Conservation (phyloP, 1,140 invertebrate genomes). For the Drosophila quadrilineata region DNA sequence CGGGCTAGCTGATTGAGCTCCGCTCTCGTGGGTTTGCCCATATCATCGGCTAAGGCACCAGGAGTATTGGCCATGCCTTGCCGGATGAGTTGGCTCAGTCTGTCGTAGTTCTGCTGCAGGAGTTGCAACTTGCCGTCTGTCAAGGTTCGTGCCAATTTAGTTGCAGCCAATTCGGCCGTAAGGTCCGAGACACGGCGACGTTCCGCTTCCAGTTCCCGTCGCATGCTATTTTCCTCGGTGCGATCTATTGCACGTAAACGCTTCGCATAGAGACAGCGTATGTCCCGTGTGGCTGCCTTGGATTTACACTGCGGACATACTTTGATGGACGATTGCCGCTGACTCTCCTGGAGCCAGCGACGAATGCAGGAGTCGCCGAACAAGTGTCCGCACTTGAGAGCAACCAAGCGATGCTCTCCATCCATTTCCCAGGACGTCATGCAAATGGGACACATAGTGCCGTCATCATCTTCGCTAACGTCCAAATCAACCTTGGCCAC, state of each 20-base stretch:
- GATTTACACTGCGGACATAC: slow-evolving; percentile 94
- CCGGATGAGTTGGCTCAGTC: slow-evolving; percentile 44
- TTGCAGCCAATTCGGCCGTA: slow-evolving; percentile 83
- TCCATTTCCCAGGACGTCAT: slow-evolving; percentile 92
- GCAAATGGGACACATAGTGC: slow-evolving; percentile 92
- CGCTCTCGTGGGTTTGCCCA: too few relatives aligned
- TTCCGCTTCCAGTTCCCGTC: slow-evolving; percentile 83
- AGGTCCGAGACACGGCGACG: slow-evolving; percentile 76
- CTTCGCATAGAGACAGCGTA: slow-evolving; percentile 88
- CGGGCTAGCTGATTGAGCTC: slow-evolving; percentile 11
- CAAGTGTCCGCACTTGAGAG: slow-evolving; percentile 94
- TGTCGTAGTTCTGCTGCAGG: slow-evolving; percentile 50
- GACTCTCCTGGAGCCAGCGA: slow-evolving; percentile 86
- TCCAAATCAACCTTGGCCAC: neutral
- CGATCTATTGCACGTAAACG: slow-evolving; percentile 86
- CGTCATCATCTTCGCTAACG: slow-evolving; percentile 83
- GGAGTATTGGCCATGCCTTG: slow-evolving; percentile 16
- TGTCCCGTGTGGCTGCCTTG: slow-evolving; percentile 87
- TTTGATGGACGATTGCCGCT: slow-evolving; percentile 80
- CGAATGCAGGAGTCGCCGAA: slow-evolving; percentile 93
- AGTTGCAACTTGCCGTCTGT: slow-evolving; percentile 46
- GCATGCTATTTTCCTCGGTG: slow-evolving; percentile 84
- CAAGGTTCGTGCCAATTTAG: slow-evolving; percentile 83
- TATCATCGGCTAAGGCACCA: slow-evolving; percentile 6
- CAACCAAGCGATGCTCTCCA: slow-evolving; percentile 91